phyloP scores from a whole-genome alignment of 2,888 invertebrate genomes.

The Cabera pusaria region DNA sequence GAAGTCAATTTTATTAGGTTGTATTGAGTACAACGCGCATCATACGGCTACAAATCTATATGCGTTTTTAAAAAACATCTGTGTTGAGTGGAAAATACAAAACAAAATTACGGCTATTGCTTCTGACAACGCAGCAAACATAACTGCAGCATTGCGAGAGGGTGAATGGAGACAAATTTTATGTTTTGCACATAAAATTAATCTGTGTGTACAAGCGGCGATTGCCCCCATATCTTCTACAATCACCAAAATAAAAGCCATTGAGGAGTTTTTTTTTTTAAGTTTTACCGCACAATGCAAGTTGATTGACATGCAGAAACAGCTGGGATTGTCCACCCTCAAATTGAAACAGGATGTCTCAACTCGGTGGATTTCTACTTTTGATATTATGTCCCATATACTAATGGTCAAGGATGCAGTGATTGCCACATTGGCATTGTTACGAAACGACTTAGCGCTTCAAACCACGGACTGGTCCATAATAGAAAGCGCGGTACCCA shows the following conservation, averaged over 20 bases:
- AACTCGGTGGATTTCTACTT: slow-evolving; percentile 3
- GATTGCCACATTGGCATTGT: background rate
- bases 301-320: background rate
- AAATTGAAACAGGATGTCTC: slow-evolving; percentile 5
- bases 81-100: slow-evolving; percentile 1
- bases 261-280: slow-evolving; percentile 2
- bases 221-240: background rate
- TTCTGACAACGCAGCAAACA: slow-evolving; percentile 5
- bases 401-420: slow-evolving; percentile 1
- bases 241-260: background rate
- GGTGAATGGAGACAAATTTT: slow-evolving; percentile 2
- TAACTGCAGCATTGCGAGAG: slow-evolving; percentile 2
- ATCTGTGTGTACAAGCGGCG: slow-evolving; percentile 2
- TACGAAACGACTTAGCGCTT: background rate
- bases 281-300: background rate
- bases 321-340: background rate
- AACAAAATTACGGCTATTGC: slow-evolving; percentile 3
- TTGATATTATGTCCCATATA: background rate
- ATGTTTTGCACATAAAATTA: slow-evolving; percentile 5
- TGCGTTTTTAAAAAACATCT: background rate
- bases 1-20: slow-evolving; percentile 1
- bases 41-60: background rate
- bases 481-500: background rate
- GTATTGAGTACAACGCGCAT: background rate
- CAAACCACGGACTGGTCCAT: background rate